phyloP scores from a whole-genome alignment of 2,888 invertebrate genomes.

The Formica aserva region DNA sequence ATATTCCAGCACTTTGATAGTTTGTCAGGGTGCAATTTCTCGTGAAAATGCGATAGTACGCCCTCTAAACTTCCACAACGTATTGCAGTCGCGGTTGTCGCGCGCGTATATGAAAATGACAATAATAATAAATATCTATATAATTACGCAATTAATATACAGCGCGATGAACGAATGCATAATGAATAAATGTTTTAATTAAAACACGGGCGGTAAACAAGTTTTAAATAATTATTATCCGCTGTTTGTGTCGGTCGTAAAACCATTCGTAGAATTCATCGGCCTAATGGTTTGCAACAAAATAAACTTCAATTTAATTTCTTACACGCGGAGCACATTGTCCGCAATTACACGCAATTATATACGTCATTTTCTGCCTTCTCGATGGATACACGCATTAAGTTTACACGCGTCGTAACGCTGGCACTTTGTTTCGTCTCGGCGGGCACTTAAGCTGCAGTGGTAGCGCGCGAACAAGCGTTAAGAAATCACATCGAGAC shows the following conservation, averaged over 20 bases:
- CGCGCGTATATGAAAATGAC: constrained; percentile 20
- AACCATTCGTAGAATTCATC: constrained; percentile 3
- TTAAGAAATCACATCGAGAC: constrained; percentile 60
- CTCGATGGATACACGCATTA: background rate
- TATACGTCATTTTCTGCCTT: background rate
- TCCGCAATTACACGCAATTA: constrained; percentile 11
- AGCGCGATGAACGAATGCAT: constrained; percentile 12
- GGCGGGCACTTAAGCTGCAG: constrained; percentile 58
- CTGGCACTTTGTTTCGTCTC: constrained; percentile 57
- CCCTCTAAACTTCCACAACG: constrained; percentile 17
- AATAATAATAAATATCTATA: background rate
- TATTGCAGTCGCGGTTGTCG: constrained; percentile 4
- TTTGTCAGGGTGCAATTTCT: constrained; percentile 40
- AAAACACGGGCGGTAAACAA: constrained; percentile 23
- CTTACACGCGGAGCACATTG: background rate
- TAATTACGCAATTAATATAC: constrained; percentile 39
- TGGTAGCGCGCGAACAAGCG: constrained; percentile 33
- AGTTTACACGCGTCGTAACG: background rate
- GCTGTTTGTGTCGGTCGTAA: background rate
- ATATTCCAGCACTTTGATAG: constrained; percentile 36
- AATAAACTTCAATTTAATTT: constrained; percentile 37
- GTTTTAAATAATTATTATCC: constrained; percentile 43
- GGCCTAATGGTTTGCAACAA: constrained; percentile 1
- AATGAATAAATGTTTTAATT: constrained; percentile 43
- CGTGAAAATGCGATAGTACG: constrained; percentile 49